Percentiles rank a stretch among this genome's conserved stretches.
phyloP scores from a whole-genome alignment of 2,797 vertebrate species.

The Ptychobarbus kaznakovi region DNA sequence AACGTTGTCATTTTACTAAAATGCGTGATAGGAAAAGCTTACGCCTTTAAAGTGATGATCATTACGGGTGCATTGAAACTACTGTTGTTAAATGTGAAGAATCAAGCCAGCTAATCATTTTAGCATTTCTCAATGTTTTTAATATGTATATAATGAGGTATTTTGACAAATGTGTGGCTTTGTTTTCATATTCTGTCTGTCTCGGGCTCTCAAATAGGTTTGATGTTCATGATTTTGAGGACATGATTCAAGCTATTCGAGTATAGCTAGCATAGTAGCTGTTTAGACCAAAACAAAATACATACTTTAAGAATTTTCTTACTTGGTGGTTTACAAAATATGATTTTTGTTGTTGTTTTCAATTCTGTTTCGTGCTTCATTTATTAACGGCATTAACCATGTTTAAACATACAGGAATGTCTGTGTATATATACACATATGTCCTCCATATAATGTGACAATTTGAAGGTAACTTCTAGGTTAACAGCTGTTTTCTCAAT shows the following conservation, averaged over 20 bases:
- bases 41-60: background rate
- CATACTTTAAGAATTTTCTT: background rate
- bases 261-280: background rate
- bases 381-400: constrained; percentile 20
- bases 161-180: background rate
- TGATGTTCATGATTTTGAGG: background rate
- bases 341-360: constrained; percentile 3
- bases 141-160: constrained; percentile 11
- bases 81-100: constrained; percentile 24
- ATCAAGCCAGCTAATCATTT: background rate
- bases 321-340: background rate
- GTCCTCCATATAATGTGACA: constrained; percentile 1
- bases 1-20: background rate
- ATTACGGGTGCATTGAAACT: constrained; percentile 18
- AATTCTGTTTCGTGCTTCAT: background rate
- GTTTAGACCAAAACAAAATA: background rate
- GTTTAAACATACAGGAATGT: constrained; percentile 10
- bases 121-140: background rate
- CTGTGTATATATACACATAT: background rate
- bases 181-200: background rate
- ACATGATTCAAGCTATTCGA: background rate
- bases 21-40: background rate
- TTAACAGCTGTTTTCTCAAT: background rate
- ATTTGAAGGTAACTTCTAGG: background rate
- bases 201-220: background rate